Evolutionary conservation across 1,140 invertebrate genomes (phyloP), one percentile per base, ranked within the genome.

Genomic region (Druon quercuslanigerum): DNA sequence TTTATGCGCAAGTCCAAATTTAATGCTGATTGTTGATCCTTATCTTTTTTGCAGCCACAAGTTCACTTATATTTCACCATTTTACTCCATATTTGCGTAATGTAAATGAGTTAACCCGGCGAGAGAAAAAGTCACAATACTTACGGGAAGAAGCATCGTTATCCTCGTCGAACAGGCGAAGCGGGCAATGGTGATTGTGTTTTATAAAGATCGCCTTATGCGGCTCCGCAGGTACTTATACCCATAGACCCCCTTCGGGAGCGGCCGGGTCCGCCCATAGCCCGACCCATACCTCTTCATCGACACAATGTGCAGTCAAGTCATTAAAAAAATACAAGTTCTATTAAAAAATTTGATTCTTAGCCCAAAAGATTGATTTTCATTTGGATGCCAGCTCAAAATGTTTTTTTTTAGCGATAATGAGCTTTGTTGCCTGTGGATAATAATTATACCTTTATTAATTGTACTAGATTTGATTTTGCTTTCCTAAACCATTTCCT

Each of bases 251-350:
- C 87, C 86, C 86, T 82, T 87, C 85, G 88, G 88, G 90, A 89
- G 89, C 88, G 89, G 86, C 88, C 76, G 84, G 89, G 85, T 84
- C 89, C 90, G 88, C 90, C 89, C 90, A 91, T 91, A 86, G 83
- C 86, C 85, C 89, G 84, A 89, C 88, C 88, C 88, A 87, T 66
- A 66, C 83, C 78, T 86, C 82, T 79, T 75, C 82, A 76, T 54
- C 78, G 60, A 66, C 60, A 66, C 25, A 66, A 66, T 40, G 60
- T 66, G 33, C 33, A 66, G 33, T 40, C 20, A 25, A 25, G 40
- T 40, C 14, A 40, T 46, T 13, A 7, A 66, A n/a, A 33, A 33
- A 72, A 51, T 13, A 51, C 12, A 4, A 51, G 51, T 20, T 72
- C 33, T 20, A 17, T 19, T 50, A 51, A 72, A 20, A 72, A 19